Evolutionary conservation across 2,113 vertebrate genomes (phyloP).

Genomic region (Varanus komodoensis): DNA sequence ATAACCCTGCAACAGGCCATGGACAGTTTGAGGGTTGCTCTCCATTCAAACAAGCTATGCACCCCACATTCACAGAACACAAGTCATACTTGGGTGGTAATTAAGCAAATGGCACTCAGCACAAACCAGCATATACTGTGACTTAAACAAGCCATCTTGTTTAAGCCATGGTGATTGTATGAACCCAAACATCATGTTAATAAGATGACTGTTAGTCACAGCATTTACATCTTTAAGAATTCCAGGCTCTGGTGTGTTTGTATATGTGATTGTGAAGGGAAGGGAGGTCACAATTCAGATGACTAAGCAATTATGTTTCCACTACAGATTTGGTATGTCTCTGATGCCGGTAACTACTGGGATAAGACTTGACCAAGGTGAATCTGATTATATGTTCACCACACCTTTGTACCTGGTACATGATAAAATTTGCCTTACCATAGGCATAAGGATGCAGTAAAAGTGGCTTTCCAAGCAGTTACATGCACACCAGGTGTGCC

Average conservation of each 20-base stretch:
- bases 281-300: too few relatives aligned
- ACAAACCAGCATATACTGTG: too few relatives aligned
- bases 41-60: too few relatives aligned
- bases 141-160: too few relatives aligned
- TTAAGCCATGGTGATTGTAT: too few relatives aligned
- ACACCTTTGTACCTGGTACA: background rate
- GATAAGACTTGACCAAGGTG: background rate
- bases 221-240: background rate
- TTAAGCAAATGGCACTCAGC: too few relatives aligned
- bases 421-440: background rate
- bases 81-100: too few relatives aligned
- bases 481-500: background rate
- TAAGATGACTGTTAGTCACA: background rate
- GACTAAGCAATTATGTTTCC: constrained; percentile 28
- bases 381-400: background rate
- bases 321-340: constrained; percentile 45
- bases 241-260: background rate
- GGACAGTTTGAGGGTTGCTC: too few relatives aligned
- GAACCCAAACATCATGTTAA: background rate
- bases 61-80: too few relatives aligned
- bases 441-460: background rate
- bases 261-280: too few relatives aligned
- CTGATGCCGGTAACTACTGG: background rate
- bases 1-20: too few relatives aligned
- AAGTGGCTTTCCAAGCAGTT: background rate